phyloP scores from a whole-genome alignment of 2,113 vertebrate genomes.

The Aplodontia rufa region DNA sequence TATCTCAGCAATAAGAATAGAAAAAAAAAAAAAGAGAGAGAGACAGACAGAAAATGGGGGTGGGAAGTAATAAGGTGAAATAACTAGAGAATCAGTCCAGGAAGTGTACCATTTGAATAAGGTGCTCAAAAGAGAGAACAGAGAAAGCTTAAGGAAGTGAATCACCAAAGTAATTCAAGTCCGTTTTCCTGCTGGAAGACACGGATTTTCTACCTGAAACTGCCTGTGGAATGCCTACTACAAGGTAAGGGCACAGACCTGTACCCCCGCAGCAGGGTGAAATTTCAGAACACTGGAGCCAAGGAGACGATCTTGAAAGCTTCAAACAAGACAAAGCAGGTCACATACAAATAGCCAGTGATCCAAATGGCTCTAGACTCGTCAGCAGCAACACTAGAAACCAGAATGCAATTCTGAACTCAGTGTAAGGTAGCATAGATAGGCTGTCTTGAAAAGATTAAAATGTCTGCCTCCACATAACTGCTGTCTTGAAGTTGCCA shows the following conservation, averaged over 20 bases:
- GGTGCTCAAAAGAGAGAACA: background rate
- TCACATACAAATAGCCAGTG: background rate
- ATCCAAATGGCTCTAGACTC: background rate
- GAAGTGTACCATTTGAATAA: background rate
- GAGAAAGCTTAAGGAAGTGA: background rate
- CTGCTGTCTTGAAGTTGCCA: conserved; percentile 17
- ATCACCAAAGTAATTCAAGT: background rate
- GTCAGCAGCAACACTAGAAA: background rate
- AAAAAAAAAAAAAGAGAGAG: conserved; percentile 15
- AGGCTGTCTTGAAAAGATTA: background rate
- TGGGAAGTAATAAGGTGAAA: background rate
- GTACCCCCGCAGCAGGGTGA: background rate
- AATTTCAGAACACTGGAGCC: conserved; percentile 1
- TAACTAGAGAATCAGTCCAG: background rate
- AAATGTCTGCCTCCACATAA: background rate
- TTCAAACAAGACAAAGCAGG: background rate
- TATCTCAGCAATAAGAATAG: conserved; percentile 30
- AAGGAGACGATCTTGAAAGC: background rate
- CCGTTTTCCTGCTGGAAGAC: conserved; percentile 22
- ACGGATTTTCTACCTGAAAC: background rate
- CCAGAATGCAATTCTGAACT: background rate
- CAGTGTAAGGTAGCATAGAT: background rate
- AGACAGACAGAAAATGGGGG: background rate
- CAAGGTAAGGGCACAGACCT: background rate
- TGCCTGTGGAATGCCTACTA: background rate